Evolutionary conservation across 2,113 vertebrate species (phyloP).

Genomic region (Chlorodrepanis virens): DNA sequence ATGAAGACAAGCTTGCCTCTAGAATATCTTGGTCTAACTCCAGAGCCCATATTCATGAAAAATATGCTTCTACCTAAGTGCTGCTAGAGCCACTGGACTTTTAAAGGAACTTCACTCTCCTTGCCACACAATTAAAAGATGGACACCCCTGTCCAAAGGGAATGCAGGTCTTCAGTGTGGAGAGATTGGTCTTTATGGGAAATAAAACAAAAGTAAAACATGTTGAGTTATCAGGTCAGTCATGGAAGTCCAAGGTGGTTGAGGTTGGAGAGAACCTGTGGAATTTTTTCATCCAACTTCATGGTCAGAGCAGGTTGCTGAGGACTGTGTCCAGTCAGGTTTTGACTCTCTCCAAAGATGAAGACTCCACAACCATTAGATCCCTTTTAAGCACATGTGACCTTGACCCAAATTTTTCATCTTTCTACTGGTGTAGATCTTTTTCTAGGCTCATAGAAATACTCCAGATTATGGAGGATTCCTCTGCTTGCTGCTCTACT

Average conservation of each 20-base stretch:
- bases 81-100: neutral
- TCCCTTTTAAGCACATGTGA: neutral
- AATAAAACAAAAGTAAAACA: neutral
- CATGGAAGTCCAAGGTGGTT: neutral
- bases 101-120: neutral
- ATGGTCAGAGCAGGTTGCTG: fast-evolving
- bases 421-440: neutral
- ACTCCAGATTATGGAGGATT: neutral
- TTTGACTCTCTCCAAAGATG: neutral
- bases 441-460: neutral
- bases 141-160: neutral
- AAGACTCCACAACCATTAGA: neutral
- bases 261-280: neutral
- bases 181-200: neutral
- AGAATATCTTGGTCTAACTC: neutral
- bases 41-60: neutral
- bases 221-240: neutral
- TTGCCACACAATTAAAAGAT: neutral
- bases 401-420: neutral
- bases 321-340: fast-evolving
- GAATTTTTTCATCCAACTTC: neutral
- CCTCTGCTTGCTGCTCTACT: neutral
- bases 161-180: neutral
- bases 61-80: neutral
- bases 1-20: neutral